phyloP scores from a whole-genome alignment of 2,797 vertebrate genomes.

The Etheostoma nigrum region DNA sequence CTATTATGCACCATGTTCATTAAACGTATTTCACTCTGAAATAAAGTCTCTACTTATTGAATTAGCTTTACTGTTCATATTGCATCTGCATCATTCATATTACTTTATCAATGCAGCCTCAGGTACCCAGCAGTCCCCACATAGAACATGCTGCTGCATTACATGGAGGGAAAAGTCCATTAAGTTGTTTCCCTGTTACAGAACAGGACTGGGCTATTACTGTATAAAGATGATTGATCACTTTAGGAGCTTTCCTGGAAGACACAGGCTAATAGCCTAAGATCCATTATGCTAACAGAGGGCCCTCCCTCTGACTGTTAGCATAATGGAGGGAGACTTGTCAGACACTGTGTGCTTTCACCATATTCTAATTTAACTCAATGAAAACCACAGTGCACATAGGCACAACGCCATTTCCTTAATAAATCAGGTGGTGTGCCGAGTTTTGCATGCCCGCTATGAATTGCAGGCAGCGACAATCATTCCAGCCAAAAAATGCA shows the following conservation, averaged over 20 bases:
- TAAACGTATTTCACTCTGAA: no score
- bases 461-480: no score
- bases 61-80: background rate
- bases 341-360: slow-evolving; percentile 20
- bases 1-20: no score
- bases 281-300: slow-evolving; percentile 74
- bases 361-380: slow-evolving; percentile 19
- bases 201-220: slow-evolving; percentile 44
- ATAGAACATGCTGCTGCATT: slow-evolving; percentile 27
- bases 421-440: background rate
- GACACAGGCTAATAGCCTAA: slow-evolving; percentile 75
- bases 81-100: slow-evolving; percentile 5
- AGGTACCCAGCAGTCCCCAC: slow-evolving; percentile 10
- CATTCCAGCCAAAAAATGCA: no score
- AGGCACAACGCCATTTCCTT: background rate
- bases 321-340: background rate
- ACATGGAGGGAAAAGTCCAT: slow-evolving; percentile 60
- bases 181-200: slow-evolving; percentile 50
- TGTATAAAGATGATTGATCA: slow-evolving; percentile 51
- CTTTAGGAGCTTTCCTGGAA: slow-evolving; percentile 79
- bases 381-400: background rate
- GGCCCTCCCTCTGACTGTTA: no score
- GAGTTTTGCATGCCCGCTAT: no score
- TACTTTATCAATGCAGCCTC: slow-evolving; percentile 14
- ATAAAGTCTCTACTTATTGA: no score